These are phyloP conservation scores for Elegia similella DNA, from an alignment of 2,888 invertebrate genomes.

Conservation along the genomic window DNA sequence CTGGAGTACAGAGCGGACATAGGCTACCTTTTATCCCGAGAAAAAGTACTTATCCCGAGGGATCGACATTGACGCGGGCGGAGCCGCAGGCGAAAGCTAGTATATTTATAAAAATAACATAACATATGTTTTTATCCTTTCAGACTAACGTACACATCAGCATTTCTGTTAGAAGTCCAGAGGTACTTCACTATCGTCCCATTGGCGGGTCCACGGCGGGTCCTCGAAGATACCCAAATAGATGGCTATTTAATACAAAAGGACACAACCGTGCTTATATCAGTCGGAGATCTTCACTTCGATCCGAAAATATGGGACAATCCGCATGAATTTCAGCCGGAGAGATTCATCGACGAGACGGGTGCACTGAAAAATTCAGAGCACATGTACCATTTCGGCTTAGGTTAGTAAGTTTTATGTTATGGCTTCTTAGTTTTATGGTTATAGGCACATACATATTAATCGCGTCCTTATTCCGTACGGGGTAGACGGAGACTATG, in stretches of 20 bases:
- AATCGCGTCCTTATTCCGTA: too few relatives aligned
- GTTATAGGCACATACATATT: too few relatives aligned
- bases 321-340: slow-evolving; percentile 82
- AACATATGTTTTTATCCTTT: slow-evolving; percentile 28
- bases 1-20: too few relatives aligned
- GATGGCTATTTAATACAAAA: slow-evolving; percentile 71
- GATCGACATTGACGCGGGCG: too few relatives aligned
- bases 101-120: too few relatives aligned
- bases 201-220: slow-evolving; percentile 76
- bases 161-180: slow-evolving; percentile 81
- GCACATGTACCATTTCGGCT: slow-evolving; percentile 84
- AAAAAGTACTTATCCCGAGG: too few relatives aligned
- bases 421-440: too few relatives aligned
- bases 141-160: slow-evolving; percentile 77
- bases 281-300: slow-evolving; percentile 74
- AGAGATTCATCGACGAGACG: slow-evolving; percentile 82
- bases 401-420: slow-evolving; percentile 70
- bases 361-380: slow-evolving; percentile 78
- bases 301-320: slow-evolving; percentile 79
- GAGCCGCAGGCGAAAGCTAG: too few relatives aligned
- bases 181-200: slow-evolving; percentile 79
- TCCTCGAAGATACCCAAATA: slow-evolving; percentile 53
- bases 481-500: too few relatives aligned
- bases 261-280: slow-evolving; percentile 78
- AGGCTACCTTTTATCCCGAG: too few relatives aligned